Conservation (phyloP, 2,797 vertebrate genomes). For the Bradypodion pumilum region DNA sequence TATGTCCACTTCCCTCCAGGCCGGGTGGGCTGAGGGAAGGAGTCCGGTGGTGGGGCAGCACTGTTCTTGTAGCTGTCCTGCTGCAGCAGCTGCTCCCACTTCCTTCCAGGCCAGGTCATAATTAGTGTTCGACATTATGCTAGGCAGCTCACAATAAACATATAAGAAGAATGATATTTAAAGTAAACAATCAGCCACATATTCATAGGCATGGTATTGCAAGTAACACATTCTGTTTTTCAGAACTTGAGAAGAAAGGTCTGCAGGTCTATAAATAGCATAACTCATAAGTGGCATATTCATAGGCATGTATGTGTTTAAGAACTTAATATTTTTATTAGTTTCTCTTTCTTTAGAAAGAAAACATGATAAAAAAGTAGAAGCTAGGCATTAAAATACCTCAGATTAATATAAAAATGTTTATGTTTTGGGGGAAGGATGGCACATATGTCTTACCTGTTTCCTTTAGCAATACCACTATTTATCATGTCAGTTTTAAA, state of each 20-base stretch:
- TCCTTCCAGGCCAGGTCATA: too few relatives aligned
- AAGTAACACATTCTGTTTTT: conserved; percentile 12
- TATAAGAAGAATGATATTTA: background rate
- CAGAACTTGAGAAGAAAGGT: background rate
- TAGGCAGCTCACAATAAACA: too few relatives aligned
- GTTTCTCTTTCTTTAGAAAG: background rate
- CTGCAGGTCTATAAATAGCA: background rate
- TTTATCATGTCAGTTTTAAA: background rate
- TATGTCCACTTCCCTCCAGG: too few relatives aligned
- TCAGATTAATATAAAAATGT: background rate
- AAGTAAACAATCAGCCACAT: conserved; percentile 22
- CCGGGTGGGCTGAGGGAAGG: too few relatives aligned
- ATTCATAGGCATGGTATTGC: conserved; percentile 22
- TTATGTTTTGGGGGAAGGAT: background rate
- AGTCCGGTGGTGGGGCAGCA: too few relatives aligned
- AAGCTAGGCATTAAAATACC: background rate
- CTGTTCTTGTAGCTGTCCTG: too few relatives aligned
- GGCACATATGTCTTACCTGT: too few relatives aligned
- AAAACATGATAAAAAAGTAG: background rate
- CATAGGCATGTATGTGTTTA: background rate
- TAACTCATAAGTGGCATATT: background rate
- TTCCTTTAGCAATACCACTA: too few relatives aligned
- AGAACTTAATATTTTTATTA: background rate
- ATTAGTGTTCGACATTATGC: too few relatives aligned
- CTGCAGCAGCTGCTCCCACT: too few relatives aligned